Evolutionary conservation across 2,888 invertebrate species (phyloP), one percentile per base, ranked within the genome.

Genomic region (Scrobipalpa atriplicella): DNA sequence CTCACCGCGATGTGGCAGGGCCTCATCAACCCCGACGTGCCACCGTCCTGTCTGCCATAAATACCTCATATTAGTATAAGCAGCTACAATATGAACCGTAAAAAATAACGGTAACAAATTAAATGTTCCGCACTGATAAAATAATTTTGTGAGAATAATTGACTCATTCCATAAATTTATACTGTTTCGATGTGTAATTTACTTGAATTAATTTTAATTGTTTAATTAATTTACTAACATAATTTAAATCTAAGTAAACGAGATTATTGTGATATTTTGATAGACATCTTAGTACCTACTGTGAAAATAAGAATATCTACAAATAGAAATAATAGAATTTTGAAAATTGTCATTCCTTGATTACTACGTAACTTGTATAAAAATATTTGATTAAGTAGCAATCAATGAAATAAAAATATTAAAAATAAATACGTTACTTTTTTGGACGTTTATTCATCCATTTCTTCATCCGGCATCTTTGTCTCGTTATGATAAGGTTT

Each of bases 1-100:
- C 84, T 96, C 63, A 93, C 93, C 36, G 95, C 96, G 0, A 82
- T 97, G 43, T 78, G 89, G 62, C 84, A 83, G 65, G 90, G 87
- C 9, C 74, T 92, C 0, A 73, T 81, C 39, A 90, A 92, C 65
- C 86, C 91, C 0, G 75, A 78, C 19, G 73, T 83, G 67, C 83
- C 86, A 8, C 81, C 80, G 13, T 73, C 81, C 11, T 86, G 85
- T 68, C 63, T 64, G 38, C 43, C 54, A 60, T 62, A 10, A 62
- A 62, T 62, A 39, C 41, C 58, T 58, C 58, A 38, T 58, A 58
- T 58, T 58, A 58, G 16, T 3, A n/a, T 56, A 29, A 56, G 56
- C n/a, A 29, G 29, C 36, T 18, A 1, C 21, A 56, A 13, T 52
- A 47, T 6, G 47, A n/a, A 47, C n/a, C n/a, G 3, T 16, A 3